phyloP scores from a whole-genome alignment of 35 echinoderm and acorn worm genomes.

The Ophiothrix spiculata region DNA sequence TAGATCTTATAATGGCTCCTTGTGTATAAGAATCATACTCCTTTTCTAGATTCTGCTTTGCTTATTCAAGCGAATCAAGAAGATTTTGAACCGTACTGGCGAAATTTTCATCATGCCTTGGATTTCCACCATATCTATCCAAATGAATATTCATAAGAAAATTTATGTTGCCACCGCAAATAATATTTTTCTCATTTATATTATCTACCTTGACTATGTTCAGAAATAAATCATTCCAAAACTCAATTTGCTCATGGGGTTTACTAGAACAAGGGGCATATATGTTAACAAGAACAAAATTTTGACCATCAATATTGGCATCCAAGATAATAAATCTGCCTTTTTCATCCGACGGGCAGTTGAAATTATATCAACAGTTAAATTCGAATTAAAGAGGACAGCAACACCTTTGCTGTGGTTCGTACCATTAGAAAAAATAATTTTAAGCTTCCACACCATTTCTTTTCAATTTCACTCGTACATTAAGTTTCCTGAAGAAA shows the following conservation, averaged over 20 bases:
- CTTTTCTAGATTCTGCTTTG: not conserved
- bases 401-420: slow-evolving; percentile 8
- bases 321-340: too few species aligned
- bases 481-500: slow-evolving; percentile 36
- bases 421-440: not conserved
- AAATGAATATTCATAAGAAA: not conserved
- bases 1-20: not conserved
- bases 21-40: not conserved
- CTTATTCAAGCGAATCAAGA: not conserved
- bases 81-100: not conserved
- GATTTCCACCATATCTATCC: not conserved
- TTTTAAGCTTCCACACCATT: not conserved
- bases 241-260: not conserved
- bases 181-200: not conserved
- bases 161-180: not conserved
- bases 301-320: too few species aligned
- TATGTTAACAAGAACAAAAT: too few species aligned
- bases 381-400: too few species aligned
- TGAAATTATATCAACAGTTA: too few species aligned
- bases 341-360: too few species aligned
- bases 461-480: not conserved
- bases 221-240: not conserved
- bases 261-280: too few species aligned
- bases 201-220: not conserved
- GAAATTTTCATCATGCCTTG: not conserved